Percentiles rank a stretch among this genome's conserved stretches.
phyloP scores from a whole-genome alignment of 2,797 vertebrate species.

The Phrynocephalus vlangalii region DNA sequence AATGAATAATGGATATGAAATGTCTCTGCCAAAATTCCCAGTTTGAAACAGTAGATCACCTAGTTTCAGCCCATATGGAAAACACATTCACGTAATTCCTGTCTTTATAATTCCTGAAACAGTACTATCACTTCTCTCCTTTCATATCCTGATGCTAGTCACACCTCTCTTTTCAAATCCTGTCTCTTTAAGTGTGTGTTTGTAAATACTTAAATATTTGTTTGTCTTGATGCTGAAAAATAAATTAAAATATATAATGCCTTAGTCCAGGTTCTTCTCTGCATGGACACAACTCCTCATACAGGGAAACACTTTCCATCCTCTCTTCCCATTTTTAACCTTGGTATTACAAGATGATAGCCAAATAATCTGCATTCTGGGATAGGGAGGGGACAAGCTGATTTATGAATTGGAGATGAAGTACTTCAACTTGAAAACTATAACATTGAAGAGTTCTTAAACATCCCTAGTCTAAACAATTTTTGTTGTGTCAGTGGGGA shows the following conservation, averaged over 20 bases:
- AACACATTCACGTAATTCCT: neutral
- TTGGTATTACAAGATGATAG: neutral
- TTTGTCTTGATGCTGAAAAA: slow-evolving; percentile 64
- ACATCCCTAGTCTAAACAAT: neutral
- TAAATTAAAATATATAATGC: slow-evolving; percentile 56
- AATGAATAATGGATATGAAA: slow-evolving; percentile 34
- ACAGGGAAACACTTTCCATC: neutral
- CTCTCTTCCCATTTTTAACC: neutral
- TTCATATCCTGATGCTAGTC: slow-evolving; percentile 24
- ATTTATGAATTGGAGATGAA: neutral
- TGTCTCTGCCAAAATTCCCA: neutral
- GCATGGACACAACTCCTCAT: neutral
- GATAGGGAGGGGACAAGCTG: neutral
- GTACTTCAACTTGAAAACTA: neutral
- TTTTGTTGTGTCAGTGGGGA: neutral
- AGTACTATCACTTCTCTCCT: neutral
- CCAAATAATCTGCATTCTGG: neutral
- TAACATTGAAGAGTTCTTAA: neutral
- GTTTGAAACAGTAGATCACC: neutral
- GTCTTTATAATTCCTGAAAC: slow-evolving; percentile 26
- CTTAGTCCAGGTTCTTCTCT: too few relatives aligned
- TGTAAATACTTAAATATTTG: slow-evolving; percentile 75
- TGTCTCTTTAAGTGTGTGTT: slow-evolving; percentile 56
- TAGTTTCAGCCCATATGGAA: slow-evolving; percentile 12
- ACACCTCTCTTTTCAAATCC: neutral